Conservation (phyloP, 2,888 invertebrate species). For the Calameuta pallipes region DNA sequence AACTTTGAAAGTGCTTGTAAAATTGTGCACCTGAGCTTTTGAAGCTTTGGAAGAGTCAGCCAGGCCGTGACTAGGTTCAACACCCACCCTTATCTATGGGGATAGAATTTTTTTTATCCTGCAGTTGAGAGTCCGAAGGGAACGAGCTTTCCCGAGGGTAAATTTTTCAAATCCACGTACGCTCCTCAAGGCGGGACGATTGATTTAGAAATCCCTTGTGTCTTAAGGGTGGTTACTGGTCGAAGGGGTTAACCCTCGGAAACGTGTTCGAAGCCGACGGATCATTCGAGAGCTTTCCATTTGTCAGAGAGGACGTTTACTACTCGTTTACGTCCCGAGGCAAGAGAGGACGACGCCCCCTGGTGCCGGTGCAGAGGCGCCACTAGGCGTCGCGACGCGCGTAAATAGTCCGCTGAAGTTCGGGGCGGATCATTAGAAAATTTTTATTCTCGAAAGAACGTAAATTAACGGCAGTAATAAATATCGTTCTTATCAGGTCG, state of each 20-base stretch:
- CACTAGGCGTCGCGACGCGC: not conserved
- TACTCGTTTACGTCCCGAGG: not conserved
- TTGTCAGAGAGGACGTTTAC: not conserved
- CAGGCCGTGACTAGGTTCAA: no score
- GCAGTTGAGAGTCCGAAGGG: not conserved
- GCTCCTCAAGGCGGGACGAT: not conserved
- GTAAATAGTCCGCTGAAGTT: not conserved
- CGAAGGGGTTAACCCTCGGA: not conserved
- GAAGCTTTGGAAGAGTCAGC: no score
- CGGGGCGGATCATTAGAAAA: constrained; percentile 1
- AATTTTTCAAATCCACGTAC: no score
- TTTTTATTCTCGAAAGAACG: constrained; percentile 1
- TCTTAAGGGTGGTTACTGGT: not conserved
- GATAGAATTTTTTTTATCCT: not conserved
- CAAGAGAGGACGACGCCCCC: not conserved
- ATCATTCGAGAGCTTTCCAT: not conserved
- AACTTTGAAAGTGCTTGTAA: no score
- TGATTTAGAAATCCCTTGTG: not conserved
- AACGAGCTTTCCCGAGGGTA: no score
- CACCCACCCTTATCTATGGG: no score
- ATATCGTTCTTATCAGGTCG: constrained; percentile 42
- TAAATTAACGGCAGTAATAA: constrained; percentile 29
- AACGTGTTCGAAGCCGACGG: not conserved
- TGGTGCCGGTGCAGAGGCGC: not conserved
- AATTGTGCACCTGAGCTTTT: no score